Evolutionary conservation across 2,113 vertebrate species (phyloP).

Genomic region (Poicephalus gulielmi): DNA sequence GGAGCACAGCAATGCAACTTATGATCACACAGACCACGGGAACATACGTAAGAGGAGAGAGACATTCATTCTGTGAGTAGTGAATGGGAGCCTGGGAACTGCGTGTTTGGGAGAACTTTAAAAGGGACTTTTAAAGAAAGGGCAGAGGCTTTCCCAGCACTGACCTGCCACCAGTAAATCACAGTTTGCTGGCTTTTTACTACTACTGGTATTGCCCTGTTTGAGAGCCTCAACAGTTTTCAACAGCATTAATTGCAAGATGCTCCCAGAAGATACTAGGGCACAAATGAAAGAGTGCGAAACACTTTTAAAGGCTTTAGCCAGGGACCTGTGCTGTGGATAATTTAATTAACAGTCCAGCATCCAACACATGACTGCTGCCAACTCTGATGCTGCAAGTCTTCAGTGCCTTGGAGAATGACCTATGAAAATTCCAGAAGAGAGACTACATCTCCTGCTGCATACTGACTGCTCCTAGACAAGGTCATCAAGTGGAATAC

Average conservation of each 20-base stretch:
- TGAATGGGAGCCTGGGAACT: conserved; percentile 20
- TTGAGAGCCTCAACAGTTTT: neutral
- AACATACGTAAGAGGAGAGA: neutral
- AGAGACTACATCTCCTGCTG: neutral
- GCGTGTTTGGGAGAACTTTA: neutral
- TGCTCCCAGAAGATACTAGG: conserved; percentile 46
- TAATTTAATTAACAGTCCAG: conserved; percentile 77
- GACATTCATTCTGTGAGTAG: neutral
- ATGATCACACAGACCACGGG: conserved; percentile 16
- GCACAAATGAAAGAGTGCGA: conserved; percentile 40
- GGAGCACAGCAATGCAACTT: conserved; percentile 26
- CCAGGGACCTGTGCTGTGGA: conserved; percentile 27
- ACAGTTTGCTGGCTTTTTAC: neutral
- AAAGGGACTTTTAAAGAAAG: neutral
- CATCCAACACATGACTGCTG: conserved; percentile 5
- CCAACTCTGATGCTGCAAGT: conserved; percentile 22
- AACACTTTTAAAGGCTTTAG: conserved; percentile 41
- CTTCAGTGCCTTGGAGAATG: neutral
- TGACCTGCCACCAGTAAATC: conserved; percentile 7
- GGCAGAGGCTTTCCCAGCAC: neutral
- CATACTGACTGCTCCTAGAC: neutral
- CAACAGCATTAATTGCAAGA: conserved; percentile 25
- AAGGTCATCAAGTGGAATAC: neutral
- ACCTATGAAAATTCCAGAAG: neutral
- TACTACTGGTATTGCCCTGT: neutral